A percentile compares a stretch with the other conserved stretches of the same genome.
Conservation (phyloP, 2,888 invertebrate genomes). For the Scaptomyza caliginosa region DNA sequence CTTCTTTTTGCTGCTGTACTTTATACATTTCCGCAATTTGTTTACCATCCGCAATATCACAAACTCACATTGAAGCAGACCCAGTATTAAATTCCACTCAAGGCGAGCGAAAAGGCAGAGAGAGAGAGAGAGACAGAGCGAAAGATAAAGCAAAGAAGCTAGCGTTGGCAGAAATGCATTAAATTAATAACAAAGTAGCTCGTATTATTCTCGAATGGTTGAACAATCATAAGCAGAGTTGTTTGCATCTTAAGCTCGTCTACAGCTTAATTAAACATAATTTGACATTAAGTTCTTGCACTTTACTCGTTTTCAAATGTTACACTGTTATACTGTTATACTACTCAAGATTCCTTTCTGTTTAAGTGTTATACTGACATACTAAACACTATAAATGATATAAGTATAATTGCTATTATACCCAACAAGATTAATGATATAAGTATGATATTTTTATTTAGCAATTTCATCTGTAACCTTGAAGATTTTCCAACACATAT, state of each 20-base stretch:
- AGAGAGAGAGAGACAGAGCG: not conserved
- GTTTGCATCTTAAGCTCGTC: not conserved
- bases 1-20: too few relatives aligned
- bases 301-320: too few relatives aligned
- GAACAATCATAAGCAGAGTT: not conserved
- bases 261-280: not conserved
- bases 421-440: too few relatives aligned
- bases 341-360: too few relatives aligned
- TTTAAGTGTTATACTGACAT: too few relatives aligned
- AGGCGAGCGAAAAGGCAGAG: not conserved
- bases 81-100: slow-evolving; percentile 34
- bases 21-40: slow-evolving; percentile 52
- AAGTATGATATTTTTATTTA: too few relatives aligned
- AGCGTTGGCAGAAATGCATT: slow-evolving; percentile 3
- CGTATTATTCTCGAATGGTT: slow-evolving; percentile 5
- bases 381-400: too few relatives aligned
- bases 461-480: not conserved
- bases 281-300: not conserved
- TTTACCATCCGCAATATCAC: slow-evolving; percentile 41
- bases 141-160: too few relatives aligned
- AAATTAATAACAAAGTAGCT: slow-evolving; percentile 21
- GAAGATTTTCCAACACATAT: not conserved
- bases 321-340: too few relatives aligned
- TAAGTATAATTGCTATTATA: too few relatives aligned
- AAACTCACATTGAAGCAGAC: slow-evolving; percentile 37